A percentile compares a stretch with the other conserved stretches of the same genome.
phyloP scores from a whole-genome alignment of 2,113 vertebrate species.

The Pollimyrus isidori region DNA sequence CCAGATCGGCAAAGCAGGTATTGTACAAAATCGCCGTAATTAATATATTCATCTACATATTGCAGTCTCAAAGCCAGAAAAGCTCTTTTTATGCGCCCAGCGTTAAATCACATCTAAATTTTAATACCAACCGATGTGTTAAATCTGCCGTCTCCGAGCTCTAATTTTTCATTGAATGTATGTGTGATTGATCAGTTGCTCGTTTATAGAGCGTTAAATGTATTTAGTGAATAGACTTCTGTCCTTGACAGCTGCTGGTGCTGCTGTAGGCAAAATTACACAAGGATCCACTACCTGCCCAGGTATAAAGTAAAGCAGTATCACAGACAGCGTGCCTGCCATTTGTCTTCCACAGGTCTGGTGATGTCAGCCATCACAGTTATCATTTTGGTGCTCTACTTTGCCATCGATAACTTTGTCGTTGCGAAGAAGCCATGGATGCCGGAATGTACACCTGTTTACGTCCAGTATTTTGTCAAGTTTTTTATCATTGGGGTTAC shows the following conservation, averaged over 20 bases:
- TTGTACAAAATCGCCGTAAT: background rate
- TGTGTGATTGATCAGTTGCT: background rate
- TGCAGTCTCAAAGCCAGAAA: too few relatives aligned
- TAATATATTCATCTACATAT: background rate
- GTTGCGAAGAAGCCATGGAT: conserved; percentile 71
- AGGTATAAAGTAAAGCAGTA: background rate
- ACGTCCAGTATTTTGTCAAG: conserved; percentile 78
- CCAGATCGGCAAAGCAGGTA: conserved; percentile 79
- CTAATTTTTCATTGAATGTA: background rate
- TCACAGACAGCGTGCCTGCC: background rate
- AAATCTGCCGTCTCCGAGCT: background rate
- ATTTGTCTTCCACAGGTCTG: conserved; percentile 52
- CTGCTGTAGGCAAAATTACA: background rate
- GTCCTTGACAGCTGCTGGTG: background rate
- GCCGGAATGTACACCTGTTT: conserved; percentile 72
- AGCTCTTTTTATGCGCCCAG: background rate
- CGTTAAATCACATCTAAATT: background rate
- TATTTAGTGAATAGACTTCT: background rate
- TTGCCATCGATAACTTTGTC: conserved; percentile 74
- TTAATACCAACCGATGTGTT: background rate
- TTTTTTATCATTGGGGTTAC: conserved; percentile 81
- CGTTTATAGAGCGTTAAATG: background rate
- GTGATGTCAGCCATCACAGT: conserved; percentile 80
- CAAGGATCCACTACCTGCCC: background rate
- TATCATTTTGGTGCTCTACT: conserved; percentile 76